Percentiles rank a stretch among this genome's conserved stretches.
phyloP scores from a whole-genome alignment of 2,113 vertebrate species.

The Crotophaga sulcirostris region DNA sequence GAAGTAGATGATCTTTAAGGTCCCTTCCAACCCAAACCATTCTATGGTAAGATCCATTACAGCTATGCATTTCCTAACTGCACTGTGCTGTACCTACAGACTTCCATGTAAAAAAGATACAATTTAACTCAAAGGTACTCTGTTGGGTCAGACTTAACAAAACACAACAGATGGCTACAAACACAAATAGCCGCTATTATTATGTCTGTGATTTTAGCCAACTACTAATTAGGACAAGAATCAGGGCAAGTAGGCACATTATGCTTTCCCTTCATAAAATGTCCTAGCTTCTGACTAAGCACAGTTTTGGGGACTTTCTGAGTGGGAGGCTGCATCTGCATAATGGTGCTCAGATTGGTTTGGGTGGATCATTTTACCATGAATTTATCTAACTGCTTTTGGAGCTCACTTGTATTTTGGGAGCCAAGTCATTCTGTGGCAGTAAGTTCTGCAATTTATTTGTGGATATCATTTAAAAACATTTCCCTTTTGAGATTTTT shows the following conservation, averaged over 20 bases:
- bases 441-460: not conserved
- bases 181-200: not conserved
- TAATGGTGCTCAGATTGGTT: not conserved
- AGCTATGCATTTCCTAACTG: not conserved
- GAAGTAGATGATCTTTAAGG: too few species aligned
- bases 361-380: not conserved
- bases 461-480: not conserved
- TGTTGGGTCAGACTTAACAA: not conserved
- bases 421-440: not conserved
- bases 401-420: not conserved
- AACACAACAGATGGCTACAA: not conserved
- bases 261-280: not conserved
- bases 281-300: not conserved
- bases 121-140: not conserved
- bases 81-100: not conserved
- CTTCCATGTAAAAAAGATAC: not conserved
- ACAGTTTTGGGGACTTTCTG: not conserved
- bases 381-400: not conserved
- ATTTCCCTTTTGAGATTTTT: not conserved
- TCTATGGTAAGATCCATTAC: not conserved
- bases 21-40: not conserved
- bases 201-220: not conserved
- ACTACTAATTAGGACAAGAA: slow-evolving; percentile 4
- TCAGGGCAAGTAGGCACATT: not conserved
- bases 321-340: slow-evolving; percentile 6